Evolutionary conservation across 2,888 invertebrate species (phyloP), one percentile per base, ranked within the genome.

Genomic region (Litoditis marina): DNA sequence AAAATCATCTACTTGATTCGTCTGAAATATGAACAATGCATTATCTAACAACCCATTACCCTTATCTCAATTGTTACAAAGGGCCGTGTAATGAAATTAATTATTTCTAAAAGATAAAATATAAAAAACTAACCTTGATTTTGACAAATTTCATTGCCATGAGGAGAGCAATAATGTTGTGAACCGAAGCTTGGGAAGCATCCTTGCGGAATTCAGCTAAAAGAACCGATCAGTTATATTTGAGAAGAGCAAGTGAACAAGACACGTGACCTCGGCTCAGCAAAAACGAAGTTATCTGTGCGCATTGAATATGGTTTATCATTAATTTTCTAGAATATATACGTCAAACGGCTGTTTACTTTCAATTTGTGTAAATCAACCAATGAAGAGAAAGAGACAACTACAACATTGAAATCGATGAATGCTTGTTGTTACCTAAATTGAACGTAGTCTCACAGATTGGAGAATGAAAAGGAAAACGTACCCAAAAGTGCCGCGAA

Each of bases 71-170:
- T 36, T 36, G 8, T 36, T n/a, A n/a, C n/a, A n/a, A n/a, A n/a
- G n/a, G n/a, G n/a, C n/a, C n/a, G n/a, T n/a, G n/a, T n/a, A 25
- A 58, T 28, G 13, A 52, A 39, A 19, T 47, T 47, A 1, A 19
- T 47, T 47, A n/a, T 47, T 47, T n/a, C 16, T 13, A 19, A 27
- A 8, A n/a, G n/a, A 11, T 13, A 60, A 25, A 60, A 49, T 25
- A 16, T 25, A 7, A 56, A n/a, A 28, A 11, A n/a, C 7, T 13
- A 69, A 89, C 88, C 86, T 90, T 90, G 28, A 90, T 88, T 68
- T 89, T 85, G 85, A 98, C 96, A 86, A 96, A 98, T 86, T 98
- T 98, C 93, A 99, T 96, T 59, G 98, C 96, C 94, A 96, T 96
- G 31, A 99, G 86, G 39, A 99, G 87, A 44, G 93, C 93, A 77